phyloP scores from a whole-genome alignment of 2,113 vertebrate genomes.

The Coptodon bakossiorum region DNA sequence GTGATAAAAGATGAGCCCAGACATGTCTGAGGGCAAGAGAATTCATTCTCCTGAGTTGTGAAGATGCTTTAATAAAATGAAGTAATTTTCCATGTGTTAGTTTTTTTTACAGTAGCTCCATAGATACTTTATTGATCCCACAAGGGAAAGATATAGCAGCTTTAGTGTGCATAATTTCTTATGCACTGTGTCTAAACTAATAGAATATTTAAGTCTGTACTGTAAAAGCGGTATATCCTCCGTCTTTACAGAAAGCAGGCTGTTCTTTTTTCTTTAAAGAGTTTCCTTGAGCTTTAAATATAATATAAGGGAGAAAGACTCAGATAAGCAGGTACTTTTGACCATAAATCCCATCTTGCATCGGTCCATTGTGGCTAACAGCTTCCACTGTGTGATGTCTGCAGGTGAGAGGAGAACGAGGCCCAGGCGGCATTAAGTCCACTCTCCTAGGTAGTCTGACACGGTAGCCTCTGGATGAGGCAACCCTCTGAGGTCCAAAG shows the following conservation, averaged over 20 bases:
- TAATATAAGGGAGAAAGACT: background rate
- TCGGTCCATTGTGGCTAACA: accelerated
- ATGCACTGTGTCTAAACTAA: accelerated
- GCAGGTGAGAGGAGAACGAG: background rate
- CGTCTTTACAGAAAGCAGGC: accelerated
- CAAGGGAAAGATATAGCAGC: background rate
- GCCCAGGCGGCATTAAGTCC: background rate
- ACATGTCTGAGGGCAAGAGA: background rate
- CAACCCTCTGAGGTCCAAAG: background rate
- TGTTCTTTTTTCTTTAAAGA: background rate
- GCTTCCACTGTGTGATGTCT: background rate
- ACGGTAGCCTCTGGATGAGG: background rate
- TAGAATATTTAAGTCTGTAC: background rate
- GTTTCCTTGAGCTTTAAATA: background rate
- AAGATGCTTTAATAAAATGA: accelerated
- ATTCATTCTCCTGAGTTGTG: background rate
- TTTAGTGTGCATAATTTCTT: background rate
- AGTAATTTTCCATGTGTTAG: background rate
- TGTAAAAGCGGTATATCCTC: background rate
- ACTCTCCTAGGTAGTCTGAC: accelerated
- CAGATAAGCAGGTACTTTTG: background rate
- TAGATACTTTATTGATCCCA: background rate
- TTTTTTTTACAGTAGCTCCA: background rate
- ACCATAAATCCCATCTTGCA: accelerated
- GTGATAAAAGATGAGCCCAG: background rate